Percentiles rank a stretch among this genome's conserved stretches.
phyloP scores from a whole-genome alignment of 2,113 vertebrate genomes.

The Salvelinus sp. region DNA sequence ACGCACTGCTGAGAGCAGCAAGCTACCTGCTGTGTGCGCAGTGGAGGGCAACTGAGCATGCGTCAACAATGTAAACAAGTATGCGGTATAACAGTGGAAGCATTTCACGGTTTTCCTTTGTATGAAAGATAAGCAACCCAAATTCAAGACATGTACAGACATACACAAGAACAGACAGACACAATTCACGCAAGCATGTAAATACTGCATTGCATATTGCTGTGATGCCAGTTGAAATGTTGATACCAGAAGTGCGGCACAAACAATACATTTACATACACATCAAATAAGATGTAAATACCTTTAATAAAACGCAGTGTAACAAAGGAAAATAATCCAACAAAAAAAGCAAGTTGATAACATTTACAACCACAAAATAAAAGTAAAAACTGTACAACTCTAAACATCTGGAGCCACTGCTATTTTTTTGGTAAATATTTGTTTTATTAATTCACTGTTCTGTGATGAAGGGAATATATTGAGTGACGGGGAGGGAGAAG shows the following conservation, averaged over 20 bases:
- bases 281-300: constrained; percentile 70
- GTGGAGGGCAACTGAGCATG: not conserved
- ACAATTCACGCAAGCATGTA: no score
- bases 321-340: constrained; percentile 77
- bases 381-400: constrained; percentile 76
- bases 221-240: no score
- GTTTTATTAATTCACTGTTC: constrained; percentile 47
- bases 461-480: constrained; percentile 49
- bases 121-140: no score
- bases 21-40: no score
- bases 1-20: no score
- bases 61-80: not conserved
- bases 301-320: constrained; percentile 90
- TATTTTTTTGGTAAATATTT: constrained; percentile 47
- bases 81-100: no score
- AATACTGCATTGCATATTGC: no score
- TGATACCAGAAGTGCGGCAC: no score
- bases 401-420: constrained; percentile 76
- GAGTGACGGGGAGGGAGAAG: constrained; percentile 16
- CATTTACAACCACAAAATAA: constrained; percentile 88
- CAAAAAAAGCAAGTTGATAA: constrained; percentile 78
- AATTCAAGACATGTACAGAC: no score
- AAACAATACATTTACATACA: not conserved
- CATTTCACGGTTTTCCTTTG: no score
- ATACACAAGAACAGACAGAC: no score